Evolutionary conservation across 2,797 vertebrate species (phyloP).

Genomic region (Sebastes ruberrimus): DNA sequence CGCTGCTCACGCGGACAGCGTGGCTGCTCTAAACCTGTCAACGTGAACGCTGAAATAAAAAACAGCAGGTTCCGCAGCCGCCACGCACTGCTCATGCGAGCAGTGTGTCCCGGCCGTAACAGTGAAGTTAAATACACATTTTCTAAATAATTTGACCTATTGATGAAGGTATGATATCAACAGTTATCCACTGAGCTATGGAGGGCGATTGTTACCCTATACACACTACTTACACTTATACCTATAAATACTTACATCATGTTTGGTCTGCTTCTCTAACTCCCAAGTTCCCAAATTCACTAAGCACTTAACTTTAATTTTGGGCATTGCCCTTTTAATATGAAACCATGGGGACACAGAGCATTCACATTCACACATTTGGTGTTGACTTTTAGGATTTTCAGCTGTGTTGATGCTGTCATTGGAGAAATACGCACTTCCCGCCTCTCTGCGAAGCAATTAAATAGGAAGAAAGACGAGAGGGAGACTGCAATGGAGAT

Average conservation of each 20-base stretch:
- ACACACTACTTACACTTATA: too few relatives aligned
- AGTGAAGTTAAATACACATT: background rate
- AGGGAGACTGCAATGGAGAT: background rate
- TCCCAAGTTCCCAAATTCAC: background rate
- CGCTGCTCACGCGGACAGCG: too few relatives aligned
- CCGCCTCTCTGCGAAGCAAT: background rate
- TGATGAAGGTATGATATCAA: background rate
- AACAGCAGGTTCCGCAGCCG: too few relatives aligned
- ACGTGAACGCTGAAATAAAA: too few relatives aligned
- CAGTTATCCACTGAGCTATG: background rate
- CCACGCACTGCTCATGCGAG: too few relatives aligned
- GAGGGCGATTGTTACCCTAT: background rate
- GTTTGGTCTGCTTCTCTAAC: background rate
- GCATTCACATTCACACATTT: background rate
- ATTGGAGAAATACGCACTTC: slow-evolving; percentile 11
- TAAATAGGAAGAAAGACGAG: slow-evolving; percentile 12
- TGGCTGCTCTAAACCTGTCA: too few relatives aligned
- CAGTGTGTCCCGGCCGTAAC: too few relatives aligned
- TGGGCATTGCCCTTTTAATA: background rate
- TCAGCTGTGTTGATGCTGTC: slow-evolving; percentile 4
- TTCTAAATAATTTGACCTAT: background rate
- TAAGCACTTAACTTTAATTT: background rate
- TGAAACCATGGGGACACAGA: background rate
- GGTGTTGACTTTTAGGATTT: background rate
- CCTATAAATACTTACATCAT: background rate